These are phyloP conservation scores for Canis aureus DNA, from an alignment of 2,113 vertebrate genomes.

Conservation along the genomic window DNA sequence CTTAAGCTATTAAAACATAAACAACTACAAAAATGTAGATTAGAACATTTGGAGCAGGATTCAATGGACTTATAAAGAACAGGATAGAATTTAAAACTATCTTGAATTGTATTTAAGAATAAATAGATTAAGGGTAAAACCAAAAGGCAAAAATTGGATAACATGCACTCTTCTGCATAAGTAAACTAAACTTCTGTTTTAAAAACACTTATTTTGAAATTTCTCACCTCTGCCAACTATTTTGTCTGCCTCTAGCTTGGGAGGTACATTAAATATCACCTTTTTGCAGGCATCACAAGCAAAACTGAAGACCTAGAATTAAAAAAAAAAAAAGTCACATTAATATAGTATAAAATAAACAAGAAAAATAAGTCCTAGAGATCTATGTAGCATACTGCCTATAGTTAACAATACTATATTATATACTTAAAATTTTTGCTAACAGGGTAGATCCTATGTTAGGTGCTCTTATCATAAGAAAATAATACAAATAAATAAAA, in stretches of 20 bases:
- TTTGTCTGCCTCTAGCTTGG: constrained; percentile 81
- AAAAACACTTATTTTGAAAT: constrained; percentile 29
- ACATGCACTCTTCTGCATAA: neutral
- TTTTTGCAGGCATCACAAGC: constrained; percentile 87
- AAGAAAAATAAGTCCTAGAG: neutral
- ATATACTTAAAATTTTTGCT: neutral
- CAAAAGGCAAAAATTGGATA: neutral
- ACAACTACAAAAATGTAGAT: neutral
- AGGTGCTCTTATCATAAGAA: neutral
- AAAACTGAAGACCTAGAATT: constrained; percentile 85
- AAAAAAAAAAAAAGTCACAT: constrained; percentile 65
- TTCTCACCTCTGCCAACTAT: constrained; percentile 89
- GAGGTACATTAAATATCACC: constrained; percentile 83
- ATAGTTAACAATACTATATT: neutral
- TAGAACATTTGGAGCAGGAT: neutral
- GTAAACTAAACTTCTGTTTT: neutral
- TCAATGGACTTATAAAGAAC: neutral
- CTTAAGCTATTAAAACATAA: neutral
- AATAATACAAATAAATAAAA: neutral
- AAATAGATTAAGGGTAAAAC: neutral
- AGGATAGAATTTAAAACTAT: neutral
- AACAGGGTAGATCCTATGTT: neutral
- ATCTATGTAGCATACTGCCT: neutral
- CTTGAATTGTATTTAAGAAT: neutral
- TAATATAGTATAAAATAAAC: neutral